Evolutionary conservation across 2,113 vertebrate genomes (phyloP).

Genomic region (Eubucco bourcierii): DNA sequence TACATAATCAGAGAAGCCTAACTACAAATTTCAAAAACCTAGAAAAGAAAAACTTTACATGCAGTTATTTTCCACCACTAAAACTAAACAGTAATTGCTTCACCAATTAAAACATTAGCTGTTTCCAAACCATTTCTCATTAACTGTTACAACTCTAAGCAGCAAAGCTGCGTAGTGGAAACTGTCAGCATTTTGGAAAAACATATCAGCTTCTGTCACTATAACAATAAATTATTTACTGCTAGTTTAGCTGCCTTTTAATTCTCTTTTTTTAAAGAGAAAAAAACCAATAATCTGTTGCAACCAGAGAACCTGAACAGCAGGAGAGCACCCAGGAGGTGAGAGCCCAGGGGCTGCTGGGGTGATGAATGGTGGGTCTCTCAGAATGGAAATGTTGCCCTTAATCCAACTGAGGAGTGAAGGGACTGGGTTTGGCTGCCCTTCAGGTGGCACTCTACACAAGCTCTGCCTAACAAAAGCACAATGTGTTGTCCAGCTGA

Average conservation of each 20-base stretch:
- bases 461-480: not conserved
- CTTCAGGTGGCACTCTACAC: not conserved
- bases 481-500: not conserved
- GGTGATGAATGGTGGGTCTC: fast-evolving
- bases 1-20: slow-evolving; percentile 30
- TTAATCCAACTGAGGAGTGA: not conserved
- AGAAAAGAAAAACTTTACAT: not conserved
- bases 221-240: not conserved
- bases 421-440: not conserved
- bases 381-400: not conserved
- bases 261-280: not conserved
- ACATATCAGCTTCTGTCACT: not conserved
- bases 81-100: slow-evolving; percentile 39
- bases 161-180: not conserved
- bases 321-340: not conserved
- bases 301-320: not conserved
- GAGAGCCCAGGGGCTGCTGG: not conserved
- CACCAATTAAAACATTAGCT: slow-evolving; percentile 13
- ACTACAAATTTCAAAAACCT: slow-evolving; percentile 40
- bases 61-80: slow-evolving; percentile 18
- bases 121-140: slow-evolving; percentile 17
- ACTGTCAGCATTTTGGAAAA: not conserved
- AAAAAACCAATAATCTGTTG: not conserved
- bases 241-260: not conserved
- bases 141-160: not conserved